These are phyloP conservation scores for Eremobia ochroleuca DNA, from an alignment of 2,888 invertebrate genomes.

Conservation along the genomic window DNA sequence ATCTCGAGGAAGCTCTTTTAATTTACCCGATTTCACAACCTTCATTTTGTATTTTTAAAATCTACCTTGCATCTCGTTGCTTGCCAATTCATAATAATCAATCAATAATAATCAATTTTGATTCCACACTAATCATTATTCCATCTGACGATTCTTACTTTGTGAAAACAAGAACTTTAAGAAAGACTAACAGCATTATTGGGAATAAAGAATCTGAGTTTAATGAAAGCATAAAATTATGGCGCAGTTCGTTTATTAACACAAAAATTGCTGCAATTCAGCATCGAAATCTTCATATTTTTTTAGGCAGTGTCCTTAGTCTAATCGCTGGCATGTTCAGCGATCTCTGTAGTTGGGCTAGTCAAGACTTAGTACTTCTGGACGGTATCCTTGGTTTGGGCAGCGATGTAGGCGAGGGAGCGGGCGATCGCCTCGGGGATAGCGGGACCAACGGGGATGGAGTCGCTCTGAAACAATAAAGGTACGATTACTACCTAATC, in stretches of 20 bases:
- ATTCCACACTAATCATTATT: background rate
- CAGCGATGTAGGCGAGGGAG: constrained; percentile 76
- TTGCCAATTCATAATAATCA: background rate
- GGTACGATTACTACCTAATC: constrained; percentile 4
- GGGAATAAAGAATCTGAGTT: background rate
- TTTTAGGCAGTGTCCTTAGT: constrained; percentile 17
- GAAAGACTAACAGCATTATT: background rate
- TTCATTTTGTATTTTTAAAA: background rate
- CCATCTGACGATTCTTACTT: background rate
- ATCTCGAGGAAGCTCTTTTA: background rate
- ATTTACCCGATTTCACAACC: background rate
- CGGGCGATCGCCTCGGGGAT: constrained; percentile 78
- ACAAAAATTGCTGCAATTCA: constrained; percentile 32
- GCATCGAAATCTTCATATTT: constrained; percentile 18
- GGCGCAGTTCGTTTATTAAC: constrained; percentile 57
- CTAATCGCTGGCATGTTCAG: constrained; percentile 20
- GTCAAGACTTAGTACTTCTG: constrained; percentile 50
- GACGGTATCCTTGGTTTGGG: constrained; percentile 53
- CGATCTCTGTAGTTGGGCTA: constrained; percentile 23
- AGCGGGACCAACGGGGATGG: constrained; percentile 77
- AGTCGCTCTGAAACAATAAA: constrained; percentile 71
- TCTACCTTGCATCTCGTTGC: background rate
- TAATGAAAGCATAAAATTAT: constrained; percentile 43
- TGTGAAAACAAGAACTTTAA: background rate
- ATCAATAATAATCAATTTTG: no score